Evolutionary conservation across 2,888 invertebrate species (phyloP), one percentile per base, ranked within the genome.

Genomic region (Mesodorylaimus sp.): DNA sequence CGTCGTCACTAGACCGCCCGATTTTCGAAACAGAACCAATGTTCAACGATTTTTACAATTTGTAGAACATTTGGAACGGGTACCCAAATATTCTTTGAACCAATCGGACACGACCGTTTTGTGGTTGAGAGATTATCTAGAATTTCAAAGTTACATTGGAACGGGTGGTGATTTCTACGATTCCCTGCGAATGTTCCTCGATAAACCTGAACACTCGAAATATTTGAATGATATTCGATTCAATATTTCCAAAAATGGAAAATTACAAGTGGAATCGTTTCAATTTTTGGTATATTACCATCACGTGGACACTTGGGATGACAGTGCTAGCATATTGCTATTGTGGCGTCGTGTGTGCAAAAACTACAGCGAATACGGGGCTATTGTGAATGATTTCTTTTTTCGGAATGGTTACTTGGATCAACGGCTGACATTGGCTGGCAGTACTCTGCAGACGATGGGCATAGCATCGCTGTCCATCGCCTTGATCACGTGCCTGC

Each of bases 401-500:
- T 26, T 26, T 19, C 27, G 24, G 26, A 43, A 43, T 27, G 26
- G 26, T 27, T 43, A 43, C 27, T 43, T 26, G 26, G 44, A 43
- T 27, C 44, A 43, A 26, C 27, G 44, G 44, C 27, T 24, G 13
- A 43, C 26, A 7, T 26, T 43, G 44, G 44, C 44, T 5, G 13
- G 26, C 5, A 43, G 26, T 13, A 24, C 7, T 7, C 5, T 21
- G 5, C 13, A 43, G 27, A 43, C 44, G 21, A 26, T 21, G 25
- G 27, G 44, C 44, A 43, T 43, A 5, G 44, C 44, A 25, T 5
- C 21, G 10, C 70, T 79, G 2, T 81, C 86, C 59, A 91, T 91
- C 89, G 86, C 89, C 81, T 73, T 85, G 49, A 85, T 87, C 42
- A 85, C 88, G 0, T 81, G 89, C 62, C 77, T 89, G 55, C 86